These are phyloP conservation scores for Chironomus tentans DNA, from an alignment of 2,888 invertebrate species.

Conservation along the genomic window DNA sequence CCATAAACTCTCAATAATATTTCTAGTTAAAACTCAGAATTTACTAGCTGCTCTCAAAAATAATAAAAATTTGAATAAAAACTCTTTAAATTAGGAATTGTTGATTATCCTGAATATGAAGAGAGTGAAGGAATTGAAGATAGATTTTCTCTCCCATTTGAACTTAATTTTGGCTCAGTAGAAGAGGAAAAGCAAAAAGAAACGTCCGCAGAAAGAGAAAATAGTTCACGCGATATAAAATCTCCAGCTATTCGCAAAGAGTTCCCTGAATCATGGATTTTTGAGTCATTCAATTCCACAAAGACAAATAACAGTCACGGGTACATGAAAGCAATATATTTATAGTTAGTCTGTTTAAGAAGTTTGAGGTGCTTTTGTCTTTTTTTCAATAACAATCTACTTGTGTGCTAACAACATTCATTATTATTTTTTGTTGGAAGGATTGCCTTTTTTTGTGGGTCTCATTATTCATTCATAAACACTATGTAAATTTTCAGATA, in stretches of 20 bases:
- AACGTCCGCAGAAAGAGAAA: background rate
- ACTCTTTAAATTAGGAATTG: background rate
- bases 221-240: background rate
- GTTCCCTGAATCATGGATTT: constrained; percentile 28
- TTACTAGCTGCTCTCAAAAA: no score
- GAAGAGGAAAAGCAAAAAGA: background rate
- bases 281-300: background rate
- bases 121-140: background rate
- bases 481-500: background rate
- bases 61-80: no score
- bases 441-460: background rate
- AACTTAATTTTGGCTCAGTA: background rate
- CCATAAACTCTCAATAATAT: no score
- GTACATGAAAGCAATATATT: no score
- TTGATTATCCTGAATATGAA: background rate
- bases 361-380: no score
- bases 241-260: constrained; percentile 14
- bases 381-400: no score
- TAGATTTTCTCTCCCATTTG: background rate
- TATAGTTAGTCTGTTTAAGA: no score
- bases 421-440: no score
- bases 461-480: background rate
- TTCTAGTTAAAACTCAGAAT: no score
- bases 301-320: no score
- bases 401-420: no score